A percentile compares a stretch with the other conserved stretches of the same genome.
These are phyloP conservation scores for Ruditapes philippinarum DNA, from an alignment of 1,140 invertebrate species.

Conservation along the genomic window DNA sequence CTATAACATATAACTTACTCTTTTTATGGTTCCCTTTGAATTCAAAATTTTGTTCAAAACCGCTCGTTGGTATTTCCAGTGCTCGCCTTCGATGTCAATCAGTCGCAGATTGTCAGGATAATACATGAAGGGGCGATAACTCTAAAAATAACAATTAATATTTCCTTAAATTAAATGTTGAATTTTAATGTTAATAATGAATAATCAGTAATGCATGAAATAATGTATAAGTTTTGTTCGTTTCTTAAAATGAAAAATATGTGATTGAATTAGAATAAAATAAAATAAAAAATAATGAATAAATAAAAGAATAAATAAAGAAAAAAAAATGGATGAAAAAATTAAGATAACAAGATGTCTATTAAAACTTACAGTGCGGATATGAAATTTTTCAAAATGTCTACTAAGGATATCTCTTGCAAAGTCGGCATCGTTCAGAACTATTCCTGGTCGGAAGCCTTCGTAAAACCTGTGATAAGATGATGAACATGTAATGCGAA, in stretches of 20 bases:
- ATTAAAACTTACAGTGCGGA: background rate
- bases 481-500: too few species aligned
- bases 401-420: conserved; percentile 80
- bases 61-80: conserved; percentile 52
- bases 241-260: too few species aligned
- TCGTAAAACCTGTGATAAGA: conserved; percentile 76
- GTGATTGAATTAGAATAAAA: too few species aligned
- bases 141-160: conserved; percentile 41
- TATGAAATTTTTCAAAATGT: conserved; percentile 79
- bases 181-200: too few species aligned
- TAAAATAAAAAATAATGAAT: too few species aligned
- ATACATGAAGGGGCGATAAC: conserved; percentile 58
- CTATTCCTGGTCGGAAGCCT: conserved; percentile 78
- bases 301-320: too few species aligned
- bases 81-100: conserved; percentile 28
- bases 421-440: conserved; percentile 80
- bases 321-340: too few species aligned
- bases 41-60: conserved; percentile 37
- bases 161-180: too few species aligned
- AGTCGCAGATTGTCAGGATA: conserved; percentile 30
- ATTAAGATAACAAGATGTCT: too few species aligned
- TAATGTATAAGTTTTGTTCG: too few species aligned
- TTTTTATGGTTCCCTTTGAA: background rate
- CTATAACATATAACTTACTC: too few species aligned
- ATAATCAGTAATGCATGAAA: too few species aligned